Evolutionary conservation across 2,113 vertebrate species (phyloP).

Genomic region (Rhodinocichla rosea): DNA sequence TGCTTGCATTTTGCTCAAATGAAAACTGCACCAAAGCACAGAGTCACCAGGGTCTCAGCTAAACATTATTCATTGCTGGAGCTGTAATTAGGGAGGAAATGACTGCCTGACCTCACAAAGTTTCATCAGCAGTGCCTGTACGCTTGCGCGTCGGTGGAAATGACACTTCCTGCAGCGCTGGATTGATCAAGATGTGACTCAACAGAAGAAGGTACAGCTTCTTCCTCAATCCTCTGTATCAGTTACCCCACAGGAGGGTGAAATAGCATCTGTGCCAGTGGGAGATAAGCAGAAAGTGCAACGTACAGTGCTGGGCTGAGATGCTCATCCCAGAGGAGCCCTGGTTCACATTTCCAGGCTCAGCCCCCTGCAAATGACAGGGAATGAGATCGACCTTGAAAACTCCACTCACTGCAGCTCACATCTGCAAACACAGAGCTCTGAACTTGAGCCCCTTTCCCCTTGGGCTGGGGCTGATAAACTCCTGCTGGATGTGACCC

Average conservation of each 20-base stretch:
- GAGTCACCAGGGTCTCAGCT: background rate
- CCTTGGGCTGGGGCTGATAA: background rate
- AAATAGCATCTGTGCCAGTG: background rate
- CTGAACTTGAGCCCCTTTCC: background rate
- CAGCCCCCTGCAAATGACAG: background rate
- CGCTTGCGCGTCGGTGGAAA: fast-evolving
- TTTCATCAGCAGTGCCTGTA: background rate
- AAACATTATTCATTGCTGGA: background rate
- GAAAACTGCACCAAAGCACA: background rate
- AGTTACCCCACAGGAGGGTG: background rate
- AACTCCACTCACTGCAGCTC: background rate
- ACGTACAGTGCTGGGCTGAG: background rate
- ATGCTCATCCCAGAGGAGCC: background rate
- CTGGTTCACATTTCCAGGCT: background rate
- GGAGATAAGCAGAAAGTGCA: background rate
- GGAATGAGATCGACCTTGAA: background rate
- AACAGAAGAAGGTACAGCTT: background rate
- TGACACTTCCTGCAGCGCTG: background rate
- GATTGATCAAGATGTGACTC: background rate
- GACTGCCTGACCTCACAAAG: background rate
- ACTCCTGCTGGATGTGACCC: background rate
- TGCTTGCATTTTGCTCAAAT: background rate
- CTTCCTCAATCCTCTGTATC: background rate
- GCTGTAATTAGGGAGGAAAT: constrained; percentile 11
- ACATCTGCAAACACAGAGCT: background rate